Conservation (phyloP, 2,888 invertebrate genomes). For the Drosophila recens region DNA sequence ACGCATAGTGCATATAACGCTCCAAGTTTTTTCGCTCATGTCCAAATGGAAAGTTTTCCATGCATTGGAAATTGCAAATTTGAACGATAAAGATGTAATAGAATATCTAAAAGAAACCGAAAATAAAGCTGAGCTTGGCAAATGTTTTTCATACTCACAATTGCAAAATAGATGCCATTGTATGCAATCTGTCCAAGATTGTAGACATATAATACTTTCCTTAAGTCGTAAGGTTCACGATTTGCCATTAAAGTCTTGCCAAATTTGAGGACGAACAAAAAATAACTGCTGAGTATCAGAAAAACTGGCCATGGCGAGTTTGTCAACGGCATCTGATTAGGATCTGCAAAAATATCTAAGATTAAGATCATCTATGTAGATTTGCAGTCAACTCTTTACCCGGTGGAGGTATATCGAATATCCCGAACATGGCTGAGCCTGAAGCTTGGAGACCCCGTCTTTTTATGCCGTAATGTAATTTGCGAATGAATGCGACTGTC, state of each 20-base stretch:
- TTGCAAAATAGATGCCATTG: constrained; percentile 21
- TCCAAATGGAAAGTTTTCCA: constrained; percentile 47
- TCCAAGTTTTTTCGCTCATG: constrained; percentile 39
- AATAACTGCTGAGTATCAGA: constrained; percentile 19
- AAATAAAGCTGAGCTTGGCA: neutral
- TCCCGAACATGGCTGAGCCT: constrained; percentile 9
- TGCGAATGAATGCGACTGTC: constrained; percentile 7
- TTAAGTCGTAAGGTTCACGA: constrained; percentile 18
- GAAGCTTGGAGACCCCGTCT: neutral
- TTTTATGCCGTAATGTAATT: neutral
- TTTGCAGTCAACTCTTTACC: neutral
- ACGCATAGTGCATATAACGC: constrained; percentile 64
- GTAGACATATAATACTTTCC: constrained; percentile 22
- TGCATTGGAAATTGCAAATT: constrained; percentile 42
- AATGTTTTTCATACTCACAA: constrained; percentile 5
- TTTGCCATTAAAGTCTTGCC: constrained; percentile 25
- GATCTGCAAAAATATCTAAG: constrained; percentile 2
- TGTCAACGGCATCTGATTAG: constrained; percentile 21
- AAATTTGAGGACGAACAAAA: constrained; percentile 9
- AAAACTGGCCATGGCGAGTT: constrained; percentile 27
- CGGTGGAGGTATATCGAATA: constrained; percentile 26
- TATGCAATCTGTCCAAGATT: constrained; percentile 28
- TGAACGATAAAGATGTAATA: constrained; percentile 30
- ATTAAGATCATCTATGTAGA: neutral
- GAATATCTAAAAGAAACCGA: constrained; percentile 30